Base-by-base conservation (phyloP, 35 echinoderm and acorn worm genomes). In the Lytechinus pictus region DNA sequence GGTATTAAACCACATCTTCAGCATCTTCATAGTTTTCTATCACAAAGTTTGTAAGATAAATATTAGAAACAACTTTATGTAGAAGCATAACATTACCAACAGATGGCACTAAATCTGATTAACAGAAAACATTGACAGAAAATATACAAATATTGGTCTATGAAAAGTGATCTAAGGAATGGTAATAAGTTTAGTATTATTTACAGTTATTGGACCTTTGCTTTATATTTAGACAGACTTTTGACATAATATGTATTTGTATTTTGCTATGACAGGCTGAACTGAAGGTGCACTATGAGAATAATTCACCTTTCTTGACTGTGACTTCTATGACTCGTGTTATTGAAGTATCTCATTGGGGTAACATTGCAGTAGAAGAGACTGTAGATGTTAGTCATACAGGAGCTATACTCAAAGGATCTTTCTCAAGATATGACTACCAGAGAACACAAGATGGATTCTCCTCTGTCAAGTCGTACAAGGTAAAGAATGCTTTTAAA, bases 291-390 rank as follows among this genome's bases (percentile, higher is more conserved):
- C 98, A 99, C 95, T 99, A 94, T 97, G 98, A 99, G 54, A 99
- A 99, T 94, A 99, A 99, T 95, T 98, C 97, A 27, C 95, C 97
- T 52, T 99, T 99, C 94, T 79, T 99, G 86, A 96, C 97, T n/a
- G 97, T 99, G 14, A 99, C 97, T 94, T 95, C 86, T 27, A 99
- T 99, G 98, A 95, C 95, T 27, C 97, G 98, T 52, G 66, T 99
- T 8, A 98, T 99, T 27, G 98, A 99, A 93, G 96, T 99, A 21
- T 99, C 98, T 44, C 98, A 99, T 87, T 99, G 98, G 98, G 98
- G 98, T 16, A 99, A 99, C 91, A 98, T 99, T 33, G 98, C 96
- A 52, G 97, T 99, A 24, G 98, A 99, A 87, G 98, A 99, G 95
- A 99, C 98, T 4, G 96, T 94, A 54, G 97, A 98, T 90, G 57